Percentiles rank a stretch among this genome's conserved stretches.
Evolutionary conservation across 2,797 vertebrate species (phyloP).

Genomic region (Gambusia yucatana): DNA sequence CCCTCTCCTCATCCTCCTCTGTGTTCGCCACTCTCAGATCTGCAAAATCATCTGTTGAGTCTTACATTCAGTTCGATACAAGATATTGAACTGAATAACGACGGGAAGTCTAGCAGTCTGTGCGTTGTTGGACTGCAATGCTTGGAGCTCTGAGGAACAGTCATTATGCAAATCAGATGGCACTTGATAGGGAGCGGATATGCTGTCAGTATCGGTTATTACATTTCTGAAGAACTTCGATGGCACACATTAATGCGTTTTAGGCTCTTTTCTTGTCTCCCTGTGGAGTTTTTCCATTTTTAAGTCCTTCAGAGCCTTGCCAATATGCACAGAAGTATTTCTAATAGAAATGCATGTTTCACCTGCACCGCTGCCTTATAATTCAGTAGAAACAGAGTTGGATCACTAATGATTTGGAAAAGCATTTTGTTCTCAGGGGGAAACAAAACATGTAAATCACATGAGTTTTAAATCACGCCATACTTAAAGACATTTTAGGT

Average conservation of each 20-base stretch:
- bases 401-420: not conserved
- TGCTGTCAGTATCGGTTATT: not conserved
- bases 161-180: slow-evolving; percentile 4
- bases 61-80: slow-evolving; percentile 16
- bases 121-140: not conserved
- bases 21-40: not conserved
- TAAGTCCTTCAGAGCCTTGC: not conserved
- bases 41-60: slow-evolving; percentile 6
- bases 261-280: not conserved
- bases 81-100: not conserved
- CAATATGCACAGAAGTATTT: slow-evolving; percentile 1
- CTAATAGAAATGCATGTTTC: not conserved
- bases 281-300: not conserved
- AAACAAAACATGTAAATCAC: not conserved
- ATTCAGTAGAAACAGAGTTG: not conserved
- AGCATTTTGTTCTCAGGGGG: not conserved
- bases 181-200: not conserved
- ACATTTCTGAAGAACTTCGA: not conserved
- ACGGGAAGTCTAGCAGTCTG: not conserved
- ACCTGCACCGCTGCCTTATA: not conserved
- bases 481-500: not conserved
- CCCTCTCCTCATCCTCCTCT: not conserved
- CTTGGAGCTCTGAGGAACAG: slow-evolving; percentile 3
- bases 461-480: not conserved
- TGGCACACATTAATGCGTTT: not conserved